Conservation (phyloP, 2,888 invertebrate genomes). For the Eristalis arbustorum region DNA sequence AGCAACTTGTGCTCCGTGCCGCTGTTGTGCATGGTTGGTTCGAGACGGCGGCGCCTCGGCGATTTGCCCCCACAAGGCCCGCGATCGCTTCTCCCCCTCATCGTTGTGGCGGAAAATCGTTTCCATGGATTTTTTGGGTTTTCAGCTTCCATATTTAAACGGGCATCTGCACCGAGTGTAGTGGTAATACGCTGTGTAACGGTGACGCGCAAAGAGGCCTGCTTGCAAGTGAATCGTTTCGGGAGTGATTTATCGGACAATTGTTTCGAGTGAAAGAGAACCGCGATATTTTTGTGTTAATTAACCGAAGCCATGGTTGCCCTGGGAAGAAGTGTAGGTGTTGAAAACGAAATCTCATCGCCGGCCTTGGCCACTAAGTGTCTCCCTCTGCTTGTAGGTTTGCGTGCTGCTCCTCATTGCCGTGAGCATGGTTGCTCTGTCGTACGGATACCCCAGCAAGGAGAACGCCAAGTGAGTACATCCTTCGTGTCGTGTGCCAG, state of each 20-base stretch:
- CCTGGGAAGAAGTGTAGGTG: constrained; percentile 57
- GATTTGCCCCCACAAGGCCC: constrained; percentile 38
- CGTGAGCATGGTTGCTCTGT: constrained; percentile 75
- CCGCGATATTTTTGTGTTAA: background rate
- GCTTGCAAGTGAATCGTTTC: background rate
- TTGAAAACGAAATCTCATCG: background rate
- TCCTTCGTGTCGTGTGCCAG: constrained; percentile 29
- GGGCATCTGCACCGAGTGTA: constrained; percentile 51
- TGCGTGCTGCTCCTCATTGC: constrained; percentile 75
- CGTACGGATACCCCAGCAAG: constrained; percentile 76
- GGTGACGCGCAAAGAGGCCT: constrained; percentile 48
- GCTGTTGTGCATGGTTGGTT: constrained; percentile 51
- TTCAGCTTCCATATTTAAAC: constrained; percentile 69
- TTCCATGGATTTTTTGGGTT: constrained; percentile 41
- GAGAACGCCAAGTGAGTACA: constrained; percentile 78
- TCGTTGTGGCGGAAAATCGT: constrained; percentile 18
- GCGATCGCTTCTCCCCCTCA: constrained; percentile 55
- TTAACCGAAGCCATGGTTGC: constrained; percentile 7
- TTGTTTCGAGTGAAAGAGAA: constrained; percentile 22
- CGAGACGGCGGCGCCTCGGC: constrained; percentile 30
- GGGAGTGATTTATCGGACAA: constrained; percentile 40
- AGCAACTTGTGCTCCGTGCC: constrained; percentile 15
- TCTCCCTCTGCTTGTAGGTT: constrained; percentile 54
- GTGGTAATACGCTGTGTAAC: constrained; percentile 63
- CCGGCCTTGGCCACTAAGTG: background rate